Evolutionary conservation across 2,797 vertebrate species (phyloP).

Genomic region (Takifugu rubripes): DNA sequence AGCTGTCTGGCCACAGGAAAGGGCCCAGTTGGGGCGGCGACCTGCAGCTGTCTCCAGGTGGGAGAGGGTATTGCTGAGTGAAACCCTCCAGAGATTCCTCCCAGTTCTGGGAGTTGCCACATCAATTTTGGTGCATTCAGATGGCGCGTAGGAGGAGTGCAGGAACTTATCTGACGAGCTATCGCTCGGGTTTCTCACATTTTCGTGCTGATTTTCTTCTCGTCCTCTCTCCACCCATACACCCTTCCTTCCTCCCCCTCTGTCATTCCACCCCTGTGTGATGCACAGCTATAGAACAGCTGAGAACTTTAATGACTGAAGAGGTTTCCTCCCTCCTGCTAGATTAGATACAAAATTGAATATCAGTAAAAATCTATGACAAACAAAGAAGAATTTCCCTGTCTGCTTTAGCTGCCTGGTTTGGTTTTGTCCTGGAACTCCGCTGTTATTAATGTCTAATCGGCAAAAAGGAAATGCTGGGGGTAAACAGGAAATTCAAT

Average conservation of each 20-base stretch:
- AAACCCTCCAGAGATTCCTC: constrained; percentile 29
- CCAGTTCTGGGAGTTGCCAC: constrained; percentile 25
- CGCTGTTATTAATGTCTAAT: constrained; percentile 42
- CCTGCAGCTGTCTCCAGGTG: constrained; percentile 16
- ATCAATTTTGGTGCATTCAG: constrained; percentile 24
- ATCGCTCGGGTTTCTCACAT: constrained; percentile 1
- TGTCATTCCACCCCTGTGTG: background rate
- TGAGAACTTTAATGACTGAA: constrained; percentile 8
- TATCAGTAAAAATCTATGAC: too few relatives aligned
- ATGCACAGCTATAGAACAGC: constrained; percentile 1
- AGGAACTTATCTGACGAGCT: constrained; percentile 2
- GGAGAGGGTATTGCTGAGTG: constrained; percentile 31
- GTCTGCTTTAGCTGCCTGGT: background rate
- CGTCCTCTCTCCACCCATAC: background rate
- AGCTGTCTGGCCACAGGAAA: constrained; percentile 15
- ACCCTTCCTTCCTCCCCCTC: background rate
- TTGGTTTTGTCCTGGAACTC: constrained; percentile 12
- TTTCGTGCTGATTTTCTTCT: background rate
- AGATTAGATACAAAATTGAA: too few relatives aligned
- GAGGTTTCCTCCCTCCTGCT: background rate
- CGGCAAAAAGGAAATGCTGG: constrained; percentile 44
- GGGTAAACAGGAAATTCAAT: constrained; percentile 61
- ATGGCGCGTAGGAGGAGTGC: constrained; percentile 10
- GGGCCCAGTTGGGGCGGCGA: constrained; percentile 6
- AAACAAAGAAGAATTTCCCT: background rate